Conservation (phyloP, 2,888 invertebrate genomes). For the Andrena dorsata region DNA sequence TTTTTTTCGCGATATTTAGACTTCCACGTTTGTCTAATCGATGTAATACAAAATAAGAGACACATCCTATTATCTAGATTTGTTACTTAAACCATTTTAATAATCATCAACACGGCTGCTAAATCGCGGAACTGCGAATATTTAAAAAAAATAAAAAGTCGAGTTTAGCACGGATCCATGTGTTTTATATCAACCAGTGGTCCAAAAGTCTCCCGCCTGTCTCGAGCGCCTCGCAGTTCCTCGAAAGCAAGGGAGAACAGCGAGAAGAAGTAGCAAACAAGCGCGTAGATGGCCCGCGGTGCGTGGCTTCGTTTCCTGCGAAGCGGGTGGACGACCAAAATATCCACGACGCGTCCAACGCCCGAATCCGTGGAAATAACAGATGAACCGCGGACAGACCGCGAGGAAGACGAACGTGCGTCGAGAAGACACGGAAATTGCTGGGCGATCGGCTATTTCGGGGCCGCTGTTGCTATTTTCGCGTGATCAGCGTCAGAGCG, state of each 20-base stretch:
- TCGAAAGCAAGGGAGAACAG: background rate
- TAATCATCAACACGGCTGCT: too few relatives aligned
- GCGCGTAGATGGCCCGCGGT: background rate
- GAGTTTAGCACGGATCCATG: too few relatives aligned
- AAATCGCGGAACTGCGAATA: too few relatives aligned
- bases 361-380: slow-evolving; percentile 45
- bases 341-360: slow-evolving; percentile 48
- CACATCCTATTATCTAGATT: too few relatives aligned
- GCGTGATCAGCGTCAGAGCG: slow-evolving; percentile 49
- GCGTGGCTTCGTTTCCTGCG: background rate
- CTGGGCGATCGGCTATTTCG: slow-evolving; percentile 51
- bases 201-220: background rate
- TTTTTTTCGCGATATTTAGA: too few relatives aligned
- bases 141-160: too few relatives aligned
- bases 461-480: slow-evolving; percentile 52
- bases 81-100: too few relatives aligned
- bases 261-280: background rate
- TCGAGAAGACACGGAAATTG: slow-evolving; percentile 58
- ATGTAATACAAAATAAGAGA: too few relatives aligned
- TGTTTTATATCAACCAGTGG: too few relatives aligned
- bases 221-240: background rate
- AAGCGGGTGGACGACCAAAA: slow-evolving; percentile 33
- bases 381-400: slow-evolving; percentile 32
- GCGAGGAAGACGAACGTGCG: slow-evolving; percentile 9
- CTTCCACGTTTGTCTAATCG: too few relatives aligned